Evolutionary conservation across 2,113 vertebrate genomes (phyloP), one percentile per base, ranked within the genome.

Genomic region (Echinops telfairi): DNA sequence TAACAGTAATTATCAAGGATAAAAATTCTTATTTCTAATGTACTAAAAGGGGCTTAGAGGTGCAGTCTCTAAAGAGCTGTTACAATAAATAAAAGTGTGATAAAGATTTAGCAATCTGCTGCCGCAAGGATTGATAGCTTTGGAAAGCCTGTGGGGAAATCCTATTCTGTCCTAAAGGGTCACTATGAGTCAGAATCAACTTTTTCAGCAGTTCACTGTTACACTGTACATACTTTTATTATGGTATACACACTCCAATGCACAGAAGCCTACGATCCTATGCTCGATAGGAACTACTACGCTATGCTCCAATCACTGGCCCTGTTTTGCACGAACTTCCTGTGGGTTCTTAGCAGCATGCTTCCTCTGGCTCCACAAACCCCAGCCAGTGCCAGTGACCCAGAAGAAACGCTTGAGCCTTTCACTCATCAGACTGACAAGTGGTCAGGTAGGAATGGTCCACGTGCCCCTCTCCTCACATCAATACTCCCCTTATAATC

Each of bases 11-110:
- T 62, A 87, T 73, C 58, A 70, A 91, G 27, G 47, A 31, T 88
- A 84, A 81, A 81, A 15, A 95, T 62, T 86, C 10, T 70, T 1
- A 31, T 80, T 88, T 89, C 22, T 71, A 85, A 40, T 38, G 25
- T 29, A 25, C 23, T 25, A 0, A 29, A 79, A 88, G 88, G 23
- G 19, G 23, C 10, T 25, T 80, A 77, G 43, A 78, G 20, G 33
- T 23, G 20, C 90, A 76, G 23, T 60, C 11, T 25, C 36, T 68
- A 83, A 90, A 86, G 19, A 6, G 10, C 47, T 12, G 47, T 53
- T 53, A 53, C 12, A 53, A 53, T 53, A 53, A 53, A 53, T 53
- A 53, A 53, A 53, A 53, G 10, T 53, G 47, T 53, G 47, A 53
- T 4, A 53, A 53, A 53, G 47, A 14, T 10, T 53, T 53, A 11